Percentiles rank a stretch among this genome's conserved stretches.
These are phyloP conservation scores for Tenthredo mesomela DNA, from an alignment of 2,888 invertebrate genomes.

Conservation along the genomic window DNA sequence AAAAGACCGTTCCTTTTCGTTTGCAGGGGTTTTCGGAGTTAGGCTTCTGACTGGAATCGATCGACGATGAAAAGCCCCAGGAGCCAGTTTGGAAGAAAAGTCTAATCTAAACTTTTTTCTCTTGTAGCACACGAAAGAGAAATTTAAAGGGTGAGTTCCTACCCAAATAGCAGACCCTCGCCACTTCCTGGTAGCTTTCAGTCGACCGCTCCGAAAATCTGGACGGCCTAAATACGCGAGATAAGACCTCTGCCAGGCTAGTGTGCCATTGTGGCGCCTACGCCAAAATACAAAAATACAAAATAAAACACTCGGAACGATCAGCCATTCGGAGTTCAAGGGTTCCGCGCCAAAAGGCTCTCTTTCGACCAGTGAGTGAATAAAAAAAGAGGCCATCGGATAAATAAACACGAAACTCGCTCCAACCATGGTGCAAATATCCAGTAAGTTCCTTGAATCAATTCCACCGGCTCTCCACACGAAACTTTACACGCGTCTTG, in stretches of 20 bases:
- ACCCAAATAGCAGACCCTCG: slow-evolving; percentile 31
- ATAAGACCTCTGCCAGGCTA: slow-evolving; percentile 32
- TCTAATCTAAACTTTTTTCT: slow-evolving; percentile 45
- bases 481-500: not conserved
- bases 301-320: slow-evolving; percentile 44
- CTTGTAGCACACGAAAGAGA: slow-evolving; percentile 34
- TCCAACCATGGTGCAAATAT: slow-evolving; percentile 1
- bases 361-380: slow-evolving; percentile 33
- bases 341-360: slow-evolving; percentile 28
- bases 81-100: slow-evolving; percentile 42
- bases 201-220: slow-evolving; percentile 26
- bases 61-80: slow-evolving; percentile 39
- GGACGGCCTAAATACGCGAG: slow-evolving; percentile 22
- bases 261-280: slow-evolving; percentile 18
- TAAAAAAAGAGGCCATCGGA: slow-evolving; percentile 28
- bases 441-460: not conserved
- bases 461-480: not conserved
- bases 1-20: slow-evolving; percentile 20
- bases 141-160: slow-evolving; percentile 25
- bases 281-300: slow-evolving; percentile 39
- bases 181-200: slow-evolving; percentile 22
- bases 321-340: slow-evolving; percentile 43
- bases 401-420: slow-evolving; percentile 28
- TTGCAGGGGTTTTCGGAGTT: not conserved
- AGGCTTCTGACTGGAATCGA: slow-evolving; percentile 29